phyloP scores from a whole-genome alignment of 2,113 vertebrate genomes.

The Gallinago undulata region DNA sequence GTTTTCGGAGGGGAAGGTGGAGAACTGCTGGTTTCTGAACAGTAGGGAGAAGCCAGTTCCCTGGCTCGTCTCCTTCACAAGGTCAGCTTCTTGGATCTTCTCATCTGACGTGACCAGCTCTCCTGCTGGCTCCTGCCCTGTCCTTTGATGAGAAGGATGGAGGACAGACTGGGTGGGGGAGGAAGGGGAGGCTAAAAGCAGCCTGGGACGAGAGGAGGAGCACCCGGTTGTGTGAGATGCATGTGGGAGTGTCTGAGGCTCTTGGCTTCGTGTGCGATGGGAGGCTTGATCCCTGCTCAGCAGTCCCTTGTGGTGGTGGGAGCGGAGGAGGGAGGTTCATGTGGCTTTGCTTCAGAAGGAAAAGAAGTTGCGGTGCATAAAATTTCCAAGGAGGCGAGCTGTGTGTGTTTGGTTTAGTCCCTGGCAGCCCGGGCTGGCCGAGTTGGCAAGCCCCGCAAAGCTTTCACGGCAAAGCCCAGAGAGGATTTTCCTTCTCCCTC shows the following conservation, averaged over 20 bases:
- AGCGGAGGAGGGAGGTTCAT: neutral
- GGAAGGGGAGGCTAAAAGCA: neutral
- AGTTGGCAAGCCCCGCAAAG: neutral
- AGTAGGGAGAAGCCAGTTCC: neutral
- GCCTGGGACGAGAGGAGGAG: neutral
- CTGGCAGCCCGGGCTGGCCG: neutral
- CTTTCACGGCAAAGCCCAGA: neutral
- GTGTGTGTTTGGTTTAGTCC: neutral
- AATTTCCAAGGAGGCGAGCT: neutral
- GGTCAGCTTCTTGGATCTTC: neutral
- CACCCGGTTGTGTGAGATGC: neutral
- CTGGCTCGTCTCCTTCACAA: neutral
- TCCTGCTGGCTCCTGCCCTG: neutral
- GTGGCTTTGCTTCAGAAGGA: constrained; percentile 38
- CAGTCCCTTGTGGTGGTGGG: neutral
- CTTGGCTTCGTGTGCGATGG: neutral
- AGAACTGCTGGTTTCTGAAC: neutral
- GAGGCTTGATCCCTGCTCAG: neutral
- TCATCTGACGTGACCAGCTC: neutral
- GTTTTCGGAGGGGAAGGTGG: neutral
- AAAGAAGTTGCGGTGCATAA: neutral
- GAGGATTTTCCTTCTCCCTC: constrained; percentile 6
- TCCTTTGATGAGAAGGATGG: neutral
- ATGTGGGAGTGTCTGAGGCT: constrained; percentile 14
- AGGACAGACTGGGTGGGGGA: neutral